Conservation (phyloP, 2,888 invertebrate genomes). For the Steinernema carpocapsae region DNA sequence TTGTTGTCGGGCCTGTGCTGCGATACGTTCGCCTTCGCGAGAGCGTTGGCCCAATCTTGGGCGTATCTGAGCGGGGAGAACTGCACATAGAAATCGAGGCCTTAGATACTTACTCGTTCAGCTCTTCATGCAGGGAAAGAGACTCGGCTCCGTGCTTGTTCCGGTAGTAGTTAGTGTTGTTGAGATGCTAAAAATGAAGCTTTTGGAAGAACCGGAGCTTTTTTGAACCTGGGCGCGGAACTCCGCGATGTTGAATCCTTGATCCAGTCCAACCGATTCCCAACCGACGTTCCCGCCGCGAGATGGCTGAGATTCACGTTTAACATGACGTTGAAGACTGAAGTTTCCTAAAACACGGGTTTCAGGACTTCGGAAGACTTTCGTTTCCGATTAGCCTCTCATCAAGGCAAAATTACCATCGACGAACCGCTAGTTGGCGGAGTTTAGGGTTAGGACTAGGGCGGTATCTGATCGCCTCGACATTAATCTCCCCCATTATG, state of each 20-base stretch:
- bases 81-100: background rate
- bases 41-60: conserved; percentile 41
- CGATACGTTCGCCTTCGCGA: conserved; percentile 36
- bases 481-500: too few species aligned
- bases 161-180: conserved; percentile 34
- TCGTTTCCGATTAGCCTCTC: too few species aligned
- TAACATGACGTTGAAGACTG: too few species aligned
- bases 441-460: too few species aligned
- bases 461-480: too few species aligned
- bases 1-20: conserved; percentile 35
- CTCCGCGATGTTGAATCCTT: background rate
- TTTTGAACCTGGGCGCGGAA: conserved; percentile 11
- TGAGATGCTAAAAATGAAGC: conserved; percentile 18
- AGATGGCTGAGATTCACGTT: too few species aligned
- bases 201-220: background rate
- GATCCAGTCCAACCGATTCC: background rate
- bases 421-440: too few species aligned
- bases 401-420: too few species aligned
- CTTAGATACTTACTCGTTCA: conserved; percentile 36
- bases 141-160: conserved; percentile 36
- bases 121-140: conserved; percentile 30
- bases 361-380: too few species aligned
- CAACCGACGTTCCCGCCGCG: too few species aligned
- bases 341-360: too few species aligned
- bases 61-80: conserved; percentile 24